Base-by-base conservation (phyloP, 2,797 vertebrate genomes). In the Acanthornis magna region DNA sequence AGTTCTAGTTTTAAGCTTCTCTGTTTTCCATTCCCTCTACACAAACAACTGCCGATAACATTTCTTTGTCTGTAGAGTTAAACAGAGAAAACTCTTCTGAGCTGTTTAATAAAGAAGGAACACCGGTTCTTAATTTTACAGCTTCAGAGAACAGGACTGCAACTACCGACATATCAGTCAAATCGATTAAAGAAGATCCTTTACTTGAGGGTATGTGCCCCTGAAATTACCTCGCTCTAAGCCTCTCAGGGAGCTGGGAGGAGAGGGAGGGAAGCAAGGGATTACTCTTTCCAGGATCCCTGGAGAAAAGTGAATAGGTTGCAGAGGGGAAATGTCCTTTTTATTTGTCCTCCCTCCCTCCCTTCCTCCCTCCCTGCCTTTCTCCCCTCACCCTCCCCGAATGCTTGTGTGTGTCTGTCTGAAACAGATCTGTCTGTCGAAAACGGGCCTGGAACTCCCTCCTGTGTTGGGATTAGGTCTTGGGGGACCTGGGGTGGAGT, bases 401-500 rank as follows among this genome's bases (percentile, higher is more conserved):
- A 63, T 4, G 34, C 40, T 38, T 75, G 45, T 82, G 70, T 82
- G 79, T 50, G 78, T 86, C 40, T 81, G 61, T 88, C 91, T 97
- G 95, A 76, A 95, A 83, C 3, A 67, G 74, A 97, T 95, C 95
- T 87, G 92, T 83, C 89, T 96, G 94, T 95, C 50, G 94, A 96
- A 96, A 96, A 92, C 51, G 94, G 97, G 96, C 96, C 97, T 78
- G 97, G 96, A 93, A 96, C 96, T 97, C 93, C 97, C 97, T 97
- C 57, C 91, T 94, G 94, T 84, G 87, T 91, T 95, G 89, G 77
- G 88, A 78, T 91, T 93, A 93, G 88, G 97, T 96, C 91, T 93
- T 93, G 91, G 89, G 96, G 95, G 91, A 54, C 91, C 96, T 92
- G 97, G 98, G 99, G 99, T 98, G 99, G 99, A 99, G 99, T 97